These are phyloP conservation scores for Falco concolor DNA, from an alignment of 2,797 vertebrate species.

Conservation along the genomic window DNA sequence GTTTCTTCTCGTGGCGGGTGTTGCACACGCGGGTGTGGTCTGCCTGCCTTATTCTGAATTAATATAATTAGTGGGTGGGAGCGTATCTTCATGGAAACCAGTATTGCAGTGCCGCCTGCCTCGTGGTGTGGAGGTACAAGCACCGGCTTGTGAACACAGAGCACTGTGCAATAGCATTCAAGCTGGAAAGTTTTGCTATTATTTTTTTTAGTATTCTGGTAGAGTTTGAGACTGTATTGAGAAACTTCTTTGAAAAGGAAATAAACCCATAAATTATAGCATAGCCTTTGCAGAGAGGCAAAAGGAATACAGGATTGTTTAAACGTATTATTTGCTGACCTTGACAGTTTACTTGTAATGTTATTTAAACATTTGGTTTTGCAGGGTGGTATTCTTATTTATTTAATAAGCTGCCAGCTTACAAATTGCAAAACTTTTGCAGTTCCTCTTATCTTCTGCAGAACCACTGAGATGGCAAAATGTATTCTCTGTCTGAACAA, in stretches of 20 bases:
- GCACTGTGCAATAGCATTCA: not conserved
- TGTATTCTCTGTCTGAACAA: conserved; percentile 74
- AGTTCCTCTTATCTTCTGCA: conserved; percentile 71
- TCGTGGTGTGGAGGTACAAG: fast-evolving
- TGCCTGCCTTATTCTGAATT: not conserved
- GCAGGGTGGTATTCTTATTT: not conserved
- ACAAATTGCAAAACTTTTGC: conserved; percentile 70
- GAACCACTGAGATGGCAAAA: conserved; percentile 81
- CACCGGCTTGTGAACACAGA: not conserved
- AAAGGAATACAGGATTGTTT: conserved; percentile 46
- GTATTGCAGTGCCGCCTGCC: not conserved
- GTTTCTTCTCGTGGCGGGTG: not conserved
- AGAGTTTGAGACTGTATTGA: conserved; percentile 4
- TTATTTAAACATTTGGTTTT: conserved; percentile 72
- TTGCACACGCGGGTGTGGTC: not conserved
- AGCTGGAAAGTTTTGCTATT: not conserved
- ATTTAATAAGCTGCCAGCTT: conserved; percentile 71
- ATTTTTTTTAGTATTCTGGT: conserved; percentile 3
- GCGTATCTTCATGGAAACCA: not conserved
- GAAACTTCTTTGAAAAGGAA: conserved; percentile 44
- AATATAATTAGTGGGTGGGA: not conserved
- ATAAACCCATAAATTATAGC: conserved; percentile 31
- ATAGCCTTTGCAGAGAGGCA: conserved; percentile 51
- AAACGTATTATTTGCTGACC: conserved; percentile 66
- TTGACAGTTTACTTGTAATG: conserved; percentile 67